Evolutionary conservation across 1,140 invertebrate species (phyloP), one percentile per base, ranked within the genome.

Genomic region (Drosophila azteca): DNA sequence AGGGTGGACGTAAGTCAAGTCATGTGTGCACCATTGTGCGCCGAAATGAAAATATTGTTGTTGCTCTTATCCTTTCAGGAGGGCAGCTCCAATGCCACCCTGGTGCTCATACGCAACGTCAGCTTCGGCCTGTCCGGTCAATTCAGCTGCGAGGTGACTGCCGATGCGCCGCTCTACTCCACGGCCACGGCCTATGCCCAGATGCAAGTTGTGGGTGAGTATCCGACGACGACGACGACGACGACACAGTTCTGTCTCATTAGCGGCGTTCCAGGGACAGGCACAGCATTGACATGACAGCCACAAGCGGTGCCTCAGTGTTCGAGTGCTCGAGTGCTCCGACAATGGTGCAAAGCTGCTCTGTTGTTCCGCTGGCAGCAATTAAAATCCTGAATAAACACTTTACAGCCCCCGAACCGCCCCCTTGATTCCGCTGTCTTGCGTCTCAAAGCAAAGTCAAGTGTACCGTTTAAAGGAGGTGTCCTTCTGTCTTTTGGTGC

Each of bases 71-170:
- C 24, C 94, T 63, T 60, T 11, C 93, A 96, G 96, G 91, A 93
- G 73, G 93, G 93, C 68, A 92, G 93, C 55, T 97, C 96, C 1
- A 96, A 96, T 88, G 94, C 94, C 11, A 95, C 94, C 26, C 94
- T 96, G 92, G 95, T 97, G 43, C 93, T 95, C 17, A 93, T 97
- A 49, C 93, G 93, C 58, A 93, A 95, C 61, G 94, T 97, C 63
- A 94, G 95, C 61, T 95, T 96, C 61, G 93, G 93, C 39, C 92
- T 96, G 29, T 94, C 95, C 29, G 96, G 96, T n/a, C 95, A 95
- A 91, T 96, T 96, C 92, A 96, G 94, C 87, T 97, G 96, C 89
- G 96, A 97, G 93, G 96, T 97, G 45, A 96, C 96, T 0, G 95
- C 95, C 6, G 96, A 97, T 81, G 94, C 94, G 4, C 95, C 95